Percentiles rank a stretch among this genome's conserved stretches.
Conservation (phyloP, 2,888 invertebrate genomes). For the Athetis lepigone region DNA sequence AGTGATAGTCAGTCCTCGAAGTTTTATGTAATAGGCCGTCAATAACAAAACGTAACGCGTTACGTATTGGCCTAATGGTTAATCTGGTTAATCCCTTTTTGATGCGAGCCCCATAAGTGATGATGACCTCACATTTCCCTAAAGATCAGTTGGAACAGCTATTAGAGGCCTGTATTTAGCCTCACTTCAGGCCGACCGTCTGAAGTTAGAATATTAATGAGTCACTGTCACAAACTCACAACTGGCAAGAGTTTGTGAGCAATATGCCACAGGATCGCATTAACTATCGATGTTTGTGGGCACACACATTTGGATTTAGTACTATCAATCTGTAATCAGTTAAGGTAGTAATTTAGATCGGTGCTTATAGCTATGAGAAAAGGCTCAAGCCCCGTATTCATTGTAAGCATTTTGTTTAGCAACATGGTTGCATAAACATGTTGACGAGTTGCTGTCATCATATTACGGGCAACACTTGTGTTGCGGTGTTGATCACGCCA, state of each 20-base stretch:
- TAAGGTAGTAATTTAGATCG: not conserved
- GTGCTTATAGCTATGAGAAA: not conserved
- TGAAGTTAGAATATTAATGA: conserved; percentile 52
- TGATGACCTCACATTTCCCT: conserved; percentile 13
- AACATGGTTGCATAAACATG: too few relatives aligned
- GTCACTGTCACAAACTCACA: conserved; percentile 16
- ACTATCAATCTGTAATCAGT: conserved; percentile 37
- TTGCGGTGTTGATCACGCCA: too few relatives aligned
- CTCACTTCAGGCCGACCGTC: conserved; percentile 18
- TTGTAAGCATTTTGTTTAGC: too few relatives aligned
- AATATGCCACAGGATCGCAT: conserved; percentile 43
- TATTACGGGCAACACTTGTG: too few relatives aligned
- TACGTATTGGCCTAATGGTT: not conserved
- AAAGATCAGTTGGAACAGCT: conserved; percentile 28
- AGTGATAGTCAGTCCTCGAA: not conserved
- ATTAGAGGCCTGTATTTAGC: conserved; percentile 41
- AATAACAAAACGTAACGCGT: not conserved
- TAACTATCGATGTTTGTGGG: conserved; percentile 38
- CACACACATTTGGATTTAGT: conserved; percentile 32
- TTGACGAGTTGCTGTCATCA: too few relatives aligned
- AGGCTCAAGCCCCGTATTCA: too few relatives aligned
- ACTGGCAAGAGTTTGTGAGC: conserved; percentile 40
- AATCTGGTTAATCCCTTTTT: not conserved
- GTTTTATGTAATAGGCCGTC: not conserved
- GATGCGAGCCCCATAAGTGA: not conserved